Percentiles rank a stretch among this genome's conserved stretches.
phyloP scores from a whole-genome alignment of 1,140 invertebrate species.

The Grapholita molesta region DNA sequence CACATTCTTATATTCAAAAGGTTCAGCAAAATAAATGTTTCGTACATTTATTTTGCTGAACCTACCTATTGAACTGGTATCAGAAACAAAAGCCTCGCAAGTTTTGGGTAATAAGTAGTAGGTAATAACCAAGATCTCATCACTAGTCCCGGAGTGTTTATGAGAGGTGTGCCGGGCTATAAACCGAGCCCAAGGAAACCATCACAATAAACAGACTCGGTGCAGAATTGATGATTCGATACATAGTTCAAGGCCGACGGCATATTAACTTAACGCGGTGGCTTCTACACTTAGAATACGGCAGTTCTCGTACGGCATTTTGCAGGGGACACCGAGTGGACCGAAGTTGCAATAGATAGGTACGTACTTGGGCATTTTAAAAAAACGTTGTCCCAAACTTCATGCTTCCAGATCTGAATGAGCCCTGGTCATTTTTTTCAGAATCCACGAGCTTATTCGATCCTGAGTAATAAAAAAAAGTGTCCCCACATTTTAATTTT shows the following conservation, averaged over 20 bases:
- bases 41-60: no score
- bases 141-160: background rate
- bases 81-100: background rate
- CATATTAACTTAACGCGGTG: background rate
- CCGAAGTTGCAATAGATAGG: background rate
- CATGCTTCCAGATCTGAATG: no score
- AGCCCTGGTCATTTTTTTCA: no score
- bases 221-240: background rate
- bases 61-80: no score
- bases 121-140: background rate
- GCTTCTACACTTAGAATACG: background rate
- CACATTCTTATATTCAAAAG: no score
- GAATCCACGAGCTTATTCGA: no score
- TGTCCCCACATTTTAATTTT: no score
- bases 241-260: slow-evolving; percentile 1
- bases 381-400: no score
- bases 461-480: no score
- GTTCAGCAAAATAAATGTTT: no score
- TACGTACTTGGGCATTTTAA: no score
- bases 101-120: background rate
- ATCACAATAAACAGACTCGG: slow-evolving; percentile 4
- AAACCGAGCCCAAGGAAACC: background rate
- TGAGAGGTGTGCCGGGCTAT: background rate
- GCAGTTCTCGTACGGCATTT: background rate
- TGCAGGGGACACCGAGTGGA: background rate